Evolutionary conservation across 2,113 vertebrate species (phyloP).

Genomic region (Patagioenas fasciata): DNA sequence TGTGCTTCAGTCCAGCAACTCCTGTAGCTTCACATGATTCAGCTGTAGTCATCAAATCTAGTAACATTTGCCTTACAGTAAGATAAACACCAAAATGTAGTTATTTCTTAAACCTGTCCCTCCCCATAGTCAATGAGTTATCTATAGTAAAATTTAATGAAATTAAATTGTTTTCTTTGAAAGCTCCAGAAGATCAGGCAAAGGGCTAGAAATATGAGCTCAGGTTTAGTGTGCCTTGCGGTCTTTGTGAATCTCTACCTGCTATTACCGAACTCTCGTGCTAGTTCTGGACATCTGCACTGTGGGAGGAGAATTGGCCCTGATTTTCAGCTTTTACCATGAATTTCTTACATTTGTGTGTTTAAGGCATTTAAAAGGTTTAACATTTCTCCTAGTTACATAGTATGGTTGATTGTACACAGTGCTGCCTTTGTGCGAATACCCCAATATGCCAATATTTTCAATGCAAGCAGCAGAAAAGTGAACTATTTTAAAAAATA

Average conservation of each 20-base stretch:
- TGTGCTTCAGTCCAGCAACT: background rate
- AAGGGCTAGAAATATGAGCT: background rate
- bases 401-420: background rate
- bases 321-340: background rate
- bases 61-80: background rate
- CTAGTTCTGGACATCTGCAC: background rate
- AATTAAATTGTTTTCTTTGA: background rate
- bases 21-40: background rate
- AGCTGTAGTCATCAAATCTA: background rate
- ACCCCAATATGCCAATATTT: background rate
- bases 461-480: constrained; percentile 1
- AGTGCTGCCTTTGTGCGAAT: background rate
- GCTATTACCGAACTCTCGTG: background rate
- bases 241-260: background rate
- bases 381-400: background rate
- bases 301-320: background rate
- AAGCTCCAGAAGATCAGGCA: background rate
- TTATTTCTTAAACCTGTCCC: background rate
- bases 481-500: constrained; percentile 11
- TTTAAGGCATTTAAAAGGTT: background rate
- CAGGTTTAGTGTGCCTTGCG: background rate
- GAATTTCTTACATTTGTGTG: background rate
- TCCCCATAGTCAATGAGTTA: background rate
- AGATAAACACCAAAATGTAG: background rate
- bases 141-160: background rate